These are phyloP conservation scores for Drosophila imparisetae DNA, from an alignment of 2,888 invertebrate species.

Conservation along the genomic window DNA sequence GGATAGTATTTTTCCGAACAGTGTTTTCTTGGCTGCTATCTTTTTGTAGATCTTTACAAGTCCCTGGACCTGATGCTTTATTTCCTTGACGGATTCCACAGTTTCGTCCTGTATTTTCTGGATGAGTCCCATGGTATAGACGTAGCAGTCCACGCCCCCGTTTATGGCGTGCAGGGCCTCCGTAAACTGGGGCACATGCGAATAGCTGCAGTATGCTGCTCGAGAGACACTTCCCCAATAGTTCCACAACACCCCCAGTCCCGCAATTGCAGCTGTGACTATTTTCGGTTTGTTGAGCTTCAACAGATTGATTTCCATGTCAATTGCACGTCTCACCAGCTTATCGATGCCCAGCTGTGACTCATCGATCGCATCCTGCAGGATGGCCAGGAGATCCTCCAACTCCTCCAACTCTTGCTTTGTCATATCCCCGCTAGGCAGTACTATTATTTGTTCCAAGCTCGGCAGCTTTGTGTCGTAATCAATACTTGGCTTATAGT, in stretches of 20 bases:
- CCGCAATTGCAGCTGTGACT: slow-evolving; percentile 59
- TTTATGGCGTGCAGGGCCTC: slow-evolving; percentile 69
- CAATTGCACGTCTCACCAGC: slow-evolving; percentile 61
- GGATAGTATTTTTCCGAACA: slow-evolving; percentile 76
- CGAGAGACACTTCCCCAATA: slow-evolving; percentile 58
- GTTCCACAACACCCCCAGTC: slow-evolving; percentile 55
- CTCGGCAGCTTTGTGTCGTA: slow-evolving; percentile 73
- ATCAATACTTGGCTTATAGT: slow-evolving; percentile 38
- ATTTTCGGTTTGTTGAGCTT: slow-evolving; percentile 75
- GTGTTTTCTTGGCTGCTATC: slow-evolving; percentile 67
- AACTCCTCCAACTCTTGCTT: slow-evolving; percentile 60
- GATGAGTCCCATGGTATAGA: slow-evolving; percentile 63
- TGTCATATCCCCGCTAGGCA: slow-evolving; percentile 34
- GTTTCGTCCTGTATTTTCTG: slow-evolving; percentile 69
- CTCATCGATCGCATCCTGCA: slow-evolving; percentile 76
- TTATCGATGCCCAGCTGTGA: slow-evolving; percentile 67
- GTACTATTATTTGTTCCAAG: slow-evolving; percentile 63
- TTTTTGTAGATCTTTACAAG: slow-evolving; percentile 78
- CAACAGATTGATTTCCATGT: slow-evolving; percentile 60
- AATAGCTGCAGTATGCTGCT: slow-evolving; percentile 78
- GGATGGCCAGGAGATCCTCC: slow-evolving; percentile 65
- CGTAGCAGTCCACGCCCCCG: slow-evolving; percentile 75
- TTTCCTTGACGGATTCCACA: slow-evolving; percentile 65
- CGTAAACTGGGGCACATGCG: slow-evolving; percentile 73
- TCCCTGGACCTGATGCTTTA: slow-evolving; percentile 61